Evolutionary conservation across 2,888 invertebrate species (phyloP).

Genomic region (Rhogogaster chlorosoma): DNA sequence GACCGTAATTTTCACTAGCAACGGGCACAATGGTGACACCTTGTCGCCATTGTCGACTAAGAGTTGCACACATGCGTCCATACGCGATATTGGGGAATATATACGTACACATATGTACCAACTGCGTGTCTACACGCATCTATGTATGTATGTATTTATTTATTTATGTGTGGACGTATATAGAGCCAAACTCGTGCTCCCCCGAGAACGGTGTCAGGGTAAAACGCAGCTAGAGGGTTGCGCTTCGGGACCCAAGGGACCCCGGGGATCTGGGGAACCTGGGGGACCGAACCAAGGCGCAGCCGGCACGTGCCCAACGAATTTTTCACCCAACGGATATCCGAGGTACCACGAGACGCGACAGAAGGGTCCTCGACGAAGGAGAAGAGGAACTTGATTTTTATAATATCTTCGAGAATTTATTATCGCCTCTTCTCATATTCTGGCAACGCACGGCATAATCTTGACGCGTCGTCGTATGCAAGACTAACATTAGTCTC

Average conservation of each 20-base stretch:
- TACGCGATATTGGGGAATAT: background rate
- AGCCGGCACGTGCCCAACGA: slow-evolving; percentile 73
- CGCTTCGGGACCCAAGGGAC: slow-evolving; percentile 39
- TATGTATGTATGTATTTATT: background rate
- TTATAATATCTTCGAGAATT: slow-evolving; percentile 5
- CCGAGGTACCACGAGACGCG: slow-evolving; percentile 53
- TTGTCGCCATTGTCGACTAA: slow-evolving; percentile 56
- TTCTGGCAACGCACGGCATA: background rate
- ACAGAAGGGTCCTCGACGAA: slow-evolving; percentile 42
- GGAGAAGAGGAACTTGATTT: slow-evolving; percentile 47
- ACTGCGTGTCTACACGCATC: too few species aligned
- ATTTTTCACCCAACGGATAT: slow-evolving; percentile 72
- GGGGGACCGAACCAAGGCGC: slow-evolving; percentile 64
- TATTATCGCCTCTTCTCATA: slow-evolving; percentile 1
- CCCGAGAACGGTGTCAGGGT: slow-evolving; percentile 41
- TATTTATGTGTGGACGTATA: background rate
- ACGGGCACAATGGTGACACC: slow-evolving; percentile 54
- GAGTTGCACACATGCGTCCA: slow-evolving; percentile 33
- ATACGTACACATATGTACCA: background rate
- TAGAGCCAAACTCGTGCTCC: slow-evolving; percentile 41
- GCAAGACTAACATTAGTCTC: background rate
- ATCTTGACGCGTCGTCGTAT: too few species aligned
- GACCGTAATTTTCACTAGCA: slow-evolving; percentile 35
- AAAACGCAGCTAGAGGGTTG: slow-evolving; percentile 34
- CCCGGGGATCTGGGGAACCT: slow-evolving; percentile 29